Conservation (phyloP, 92 coral and sea anemone species). For the Phymanthus crucifer region DNA sequence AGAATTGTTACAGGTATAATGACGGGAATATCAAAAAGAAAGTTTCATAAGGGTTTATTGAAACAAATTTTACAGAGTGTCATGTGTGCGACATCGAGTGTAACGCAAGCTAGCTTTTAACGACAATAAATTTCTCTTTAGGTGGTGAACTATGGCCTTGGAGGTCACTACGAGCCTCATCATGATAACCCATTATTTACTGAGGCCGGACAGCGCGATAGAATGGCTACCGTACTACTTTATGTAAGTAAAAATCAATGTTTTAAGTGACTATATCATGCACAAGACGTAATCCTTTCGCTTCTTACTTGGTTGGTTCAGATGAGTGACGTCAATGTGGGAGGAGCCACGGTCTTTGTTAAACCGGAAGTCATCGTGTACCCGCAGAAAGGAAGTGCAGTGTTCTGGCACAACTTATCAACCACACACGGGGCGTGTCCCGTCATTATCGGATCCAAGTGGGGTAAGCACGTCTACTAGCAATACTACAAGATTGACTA, state of each 20-base stretch:
- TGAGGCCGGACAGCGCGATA: constrained; percentile 56
- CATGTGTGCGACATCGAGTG: neutral
- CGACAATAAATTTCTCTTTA: constrained; percentile 22
- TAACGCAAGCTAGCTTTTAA: neutral
- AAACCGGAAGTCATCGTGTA: constrained; percentile 26
- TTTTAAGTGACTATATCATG: no score
- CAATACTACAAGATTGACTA: no score
- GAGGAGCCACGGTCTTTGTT: constrained; percentile 40
- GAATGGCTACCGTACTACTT: constrained; percentile 82
- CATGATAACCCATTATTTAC: constrained; percentile 44
- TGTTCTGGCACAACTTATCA: constrained; percentile 75
- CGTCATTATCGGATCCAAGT: constrained; percentile 81
- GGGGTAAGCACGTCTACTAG: no score
- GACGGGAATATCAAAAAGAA: neutral
- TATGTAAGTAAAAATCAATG: constrained; percentile 87
- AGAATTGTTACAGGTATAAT: constrained; percentile 70
- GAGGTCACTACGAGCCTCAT: constrained; percentile 92
- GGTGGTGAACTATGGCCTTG: constrained; percentile 93
- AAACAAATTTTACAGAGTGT: no score
- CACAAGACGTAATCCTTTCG: neutral
- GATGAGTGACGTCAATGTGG: constrained; percentile 46
- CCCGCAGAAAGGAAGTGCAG: constrained; percentile 74
- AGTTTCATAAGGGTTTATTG: no score
- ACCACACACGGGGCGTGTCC: constrained; percentile 85
- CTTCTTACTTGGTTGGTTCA: neutral